Percentiles rank a stretch among this genome's conserved stretches.
These are phyloP conservation scores for Cromileptes altivelis DNA, from an alignment of 2,113 vertebrate species.

Conservation along the genomic window DNA sequence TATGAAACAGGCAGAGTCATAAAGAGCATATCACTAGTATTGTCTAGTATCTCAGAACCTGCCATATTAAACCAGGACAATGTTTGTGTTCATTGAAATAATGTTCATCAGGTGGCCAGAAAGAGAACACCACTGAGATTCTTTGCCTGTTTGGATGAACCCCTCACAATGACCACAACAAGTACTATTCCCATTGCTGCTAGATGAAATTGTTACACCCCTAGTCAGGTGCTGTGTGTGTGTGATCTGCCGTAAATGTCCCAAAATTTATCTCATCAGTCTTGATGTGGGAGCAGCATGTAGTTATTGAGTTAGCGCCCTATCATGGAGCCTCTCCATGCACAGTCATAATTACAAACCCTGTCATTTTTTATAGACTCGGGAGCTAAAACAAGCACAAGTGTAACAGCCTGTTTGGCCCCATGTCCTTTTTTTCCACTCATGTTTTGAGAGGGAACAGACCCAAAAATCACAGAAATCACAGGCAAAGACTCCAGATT, in stretches of 20 bases:
- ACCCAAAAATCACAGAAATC: conserved; percentile 82
- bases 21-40: too few species aligned
- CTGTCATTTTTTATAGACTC: conserved; percentile 78
- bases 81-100: neutral
- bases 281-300: conserved; percentile 56
- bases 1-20: too few species aligned
- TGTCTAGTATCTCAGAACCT: neutral
- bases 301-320: conserved; percentile 67
- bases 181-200: neutral
- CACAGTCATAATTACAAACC: conserved; percentile 78
- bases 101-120: neutral
- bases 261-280: conserved; percentile 42
- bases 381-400: conserved; percentile 85
- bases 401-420: conserved; percentile 80
- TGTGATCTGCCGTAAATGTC: conserved; percentile 34
- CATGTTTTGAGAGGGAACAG: conserved; percentile 78
- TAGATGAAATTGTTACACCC: neutral
- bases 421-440: conserved; percentile 71
- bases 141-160: neutral
- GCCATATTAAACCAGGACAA: neutral
- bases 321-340: conserved; percentile 67
- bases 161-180: neutral
- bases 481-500: conserved; percentile 74
- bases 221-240: conserved; percentile 43
- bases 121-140: neutral